Evolutionary conservation across 2,888 invertebrate species (phyloP), one percentile per base, ranked within the genome.

Genomic region (Stomorhina lunata): DNA sequence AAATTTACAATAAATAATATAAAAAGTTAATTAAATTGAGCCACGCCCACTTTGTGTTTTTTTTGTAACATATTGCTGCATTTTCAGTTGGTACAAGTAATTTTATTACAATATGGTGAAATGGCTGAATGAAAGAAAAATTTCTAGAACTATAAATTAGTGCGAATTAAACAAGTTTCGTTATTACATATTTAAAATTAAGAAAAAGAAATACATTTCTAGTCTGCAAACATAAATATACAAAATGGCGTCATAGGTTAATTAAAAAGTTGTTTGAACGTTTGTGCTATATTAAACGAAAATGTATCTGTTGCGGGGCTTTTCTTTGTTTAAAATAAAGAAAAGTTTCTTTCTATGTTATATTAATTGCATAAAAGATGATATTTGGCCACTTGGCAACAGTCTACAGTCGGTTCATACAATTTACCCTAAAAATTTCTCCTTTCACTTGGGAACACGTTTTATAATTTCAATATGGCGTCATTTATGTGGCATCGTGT

Each of bases 401-500:
- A 79, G 29, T 0, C 55, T 45, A n/a, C n/a, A n/a, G n/a, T n/a
- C n/a, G 15, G 45, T 66, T 10, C 9, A 63, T 25, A 25, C 20
- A 43, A 34, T 4, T 40, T 63, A 29, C 22, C 6, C 17, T 29
- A 37, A 1, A 55, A 72, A 48, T 34, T 65, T 43, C 53, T 50
- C 32, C 68, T 71, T 75, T 71, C 75, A 71, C 73, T 77, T 32
- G 27, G 50, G 50, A 82, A 66, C 79, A 82, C 79, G 75, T 79
- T 82, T 76, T 15, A 2, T 29, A 15, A 37, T 45, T 79, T 29
- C 75, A 82, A 82, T 25, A 82, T 82, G 82, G 82, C 82, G 78
- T 25, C 57, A 20, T 10, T 68, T 72, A 25, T 50, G 55, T 20
- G 17, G 65, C 75, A 71, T 82, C 66, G 79, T 76, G 53, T 78